phyloP scores from a whole-genome alignment of 1,140 invertebrate species.

The Brachionus rubens region DNA sequence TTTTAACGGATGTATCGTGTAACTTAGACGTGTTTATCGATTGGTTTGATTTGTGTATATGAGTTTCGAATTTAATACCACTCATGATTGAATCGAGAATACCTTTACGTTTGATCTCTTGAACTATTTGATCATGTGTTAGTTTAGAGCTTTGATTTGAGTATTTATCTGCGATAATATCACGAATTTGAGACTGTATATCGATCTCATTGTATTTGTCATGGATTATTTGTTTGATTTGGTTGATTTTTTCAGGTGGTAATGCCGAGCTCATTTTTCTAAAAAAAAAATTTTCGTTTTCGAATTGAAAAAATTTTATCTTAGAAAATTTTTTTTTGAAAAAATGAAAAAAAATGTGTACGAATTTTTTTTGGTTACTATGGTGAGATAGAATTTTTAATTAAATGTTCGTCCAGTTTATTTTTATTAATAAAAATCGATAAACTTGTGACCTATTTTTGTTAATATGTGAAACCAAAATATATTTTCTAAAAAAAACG shows the following conservation, averaged over 20 bases:
- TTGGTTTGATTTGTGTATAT: conserved; percentile 22
- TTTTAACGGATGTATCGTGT: not conserved
- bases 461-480: too few relatives aligned
- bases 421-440: too few relatives aligned
- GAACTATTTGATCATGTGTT: not conserved
- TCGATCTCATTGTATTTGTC: conserved; percentile 39
- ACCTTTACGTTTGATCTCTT: conserved; percentile 19
- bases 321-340: too few relatives aligned
- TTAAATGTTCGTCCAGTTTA: too few relatives aligned
- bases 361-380: too few relatives aligned
- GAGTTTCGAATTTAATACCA: conserved; percentile 33
- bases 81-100: conserved; percentile 34
- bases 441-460: too few relatives aligned
- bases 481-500: too few relatives aligned
- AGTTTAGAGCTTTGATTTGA: not conserved
- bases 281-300: not conserved
- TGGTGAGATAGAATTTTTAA: too few relatives aligned
- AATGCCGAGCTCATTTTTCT: conserved; percentile 6
- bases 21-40: conserved; percentile 5
- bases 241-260: conserved; percentile 31
- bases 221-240: conserved; percentile 41
- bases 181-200: conserved; percentile 22
- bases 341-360: too few relatives aligned
- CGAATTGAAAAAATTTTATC: too few relatives aligned
- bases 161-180: conserved; percentile 25